A percentile compares a stretch with the other conserved stretches of the same genome.
Conservation (phyloP, 2,797 vertebrate species). For the Poecile montanus region DNA sequence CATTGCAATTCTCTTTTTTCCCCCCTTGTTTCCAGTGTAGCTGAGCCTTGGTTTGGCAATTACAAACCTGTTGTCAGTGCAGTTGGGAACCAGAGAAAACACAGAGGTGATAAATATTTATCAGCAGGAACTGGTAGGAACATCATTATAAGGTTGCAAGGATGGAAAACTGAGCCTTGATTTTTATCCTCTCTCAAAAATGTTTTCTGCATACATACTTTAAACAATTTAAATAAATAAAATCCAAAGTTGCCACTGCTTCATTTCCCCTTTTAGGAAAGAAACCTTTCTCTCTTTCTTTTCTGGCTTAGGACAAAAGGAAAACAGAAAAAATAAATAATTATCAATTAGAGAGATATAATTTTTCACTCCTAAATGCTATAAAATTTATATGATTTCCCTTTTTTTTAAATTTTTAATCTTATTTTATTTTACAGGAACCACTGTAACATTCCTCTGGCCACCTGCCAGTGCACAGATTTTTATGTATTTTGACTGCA, state of each 20-base stretch:
- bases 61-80: slow-evolving; percentile 37
- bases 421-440: neutral
- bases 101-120: slow-evolving; percentile 58
- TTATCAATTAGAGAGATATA: accelerated
- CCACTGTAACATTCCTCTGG: neutral
- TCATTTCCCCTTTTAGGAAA: neutral
- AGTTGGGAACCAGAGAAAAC: slow-evolving; percentile 24
- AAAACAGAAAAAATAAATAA: neutral
- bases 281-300: neutral
- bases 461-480: neutral
- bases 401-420: neutral
- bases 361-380: neutral
- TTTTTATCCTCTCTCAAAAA: slow-evolving; percentile 15
- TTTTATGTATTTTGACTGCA: neutral
- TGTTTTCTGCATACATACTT: neutral
- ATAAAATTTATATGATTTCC: neutral
- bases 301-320: neutral
- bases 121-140: slow-evolving; percentile 18
- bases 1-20: neutral
- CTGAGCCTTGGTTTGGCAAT: slow-evolving; percentile 2
- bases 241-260: neutral
- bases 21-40: neutral
- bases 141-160: slow-evolving; percentile 39
- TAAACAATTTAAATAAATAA: neutral
- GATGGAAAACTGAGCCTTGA: slow-evolving; percentile 41